Percentiles rank a stretch among this genome's conserved stretches.
Evolutionary conservation across 1,140 invertebrate genomes (phyloP).

Genomic region (Zeugodacus cucurbitae): DNA sequence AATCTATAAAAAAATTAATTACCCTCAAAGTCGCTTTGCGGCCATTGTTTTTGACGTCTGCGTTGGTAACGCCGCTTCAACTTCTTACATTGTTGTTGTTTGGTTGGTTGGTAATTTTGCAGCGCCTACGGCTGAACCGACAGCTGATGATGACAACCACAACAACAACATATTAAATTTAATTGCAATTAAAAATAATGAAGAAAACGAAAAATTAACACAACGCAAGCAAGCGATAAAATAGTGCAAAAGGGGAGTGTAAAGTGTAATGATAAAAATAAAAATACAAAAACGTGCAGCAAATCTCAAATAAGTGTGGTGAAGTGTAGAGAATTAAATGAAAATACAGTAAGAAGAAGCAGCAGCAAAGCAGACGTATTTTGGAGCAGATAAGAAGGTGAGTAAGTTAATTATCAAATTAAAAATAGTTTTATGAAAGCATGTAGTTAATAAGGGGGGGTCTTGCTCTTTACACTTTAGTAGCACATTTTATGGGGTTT

Average conservation of each 20-base stretch:
- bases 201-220: neutral
- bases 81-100: neutral
- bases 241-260: neutral
- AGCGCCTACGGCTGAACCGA: neutral
- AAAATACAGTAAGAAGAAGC: neutral
- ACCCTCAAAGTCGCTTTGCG: neutral
- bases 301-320: neutral
- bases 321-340: neutral
- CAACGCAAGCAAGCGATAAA: neutral
- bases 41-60: neutral
- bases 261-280: neutral
- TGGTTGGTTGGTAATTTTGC: neutral
- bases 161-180: neutral
- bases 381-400: neutral
- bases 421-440: too few species aligned
- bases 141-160: conserved; percentile 4
- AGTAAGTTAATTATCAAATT: neutral
- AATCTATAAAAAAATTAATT: neutral
- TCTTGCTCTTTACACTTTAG: too few species aligned
- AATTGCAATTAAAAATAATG: neutral
- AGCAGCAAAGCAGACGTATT: neutral
- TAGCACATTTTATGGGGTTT: too few species aligned
- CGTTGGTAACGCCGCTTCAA: neutral
- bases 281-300: neutral
- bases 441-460: too few species aligned